Evolutionary conservation across 2,797 vertebrate species (phyloP), one percentile per base, ranked within the genome.

Genomic region (Gallirallus australis): DNA sequence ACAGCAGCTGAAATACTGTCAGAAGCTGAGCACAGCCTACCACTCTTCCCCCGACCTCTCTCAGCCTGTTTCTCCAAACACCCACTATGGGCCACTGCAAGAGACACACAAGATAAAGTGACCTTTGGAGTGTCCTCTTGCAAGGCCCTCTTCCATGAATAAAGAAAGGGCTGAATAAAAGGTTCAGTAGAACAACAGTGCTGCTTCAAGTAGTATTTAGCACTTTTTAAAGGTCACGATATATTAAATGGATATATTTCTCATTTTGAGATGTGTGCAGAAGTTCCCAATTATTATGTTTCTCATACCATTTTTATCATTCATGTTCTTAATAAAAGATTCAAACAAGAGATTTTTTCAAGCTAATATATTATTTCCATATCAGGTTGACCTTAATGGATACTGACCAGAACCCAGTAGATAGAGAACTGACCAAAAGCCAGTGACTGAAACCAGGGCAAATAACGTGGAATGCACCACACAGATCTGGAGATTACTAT

Each of bases 201-300:
- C 76, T 76, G 47, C 47, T 70, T 75, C 59, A 69, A 93, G 56
- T 52, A 52, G 12, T 18, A 82, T 72, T 81, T 83, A 78, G 28
- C 53, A 68, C 59, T 88, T 71, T 48, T 52, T 59, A 93, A 95
- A 96, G 87, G 85, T 85, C 73, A 79, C 2, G 0, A 33, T 75
- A 68, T 47, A 52, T 63, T 69, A 92, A 89, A 69, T 16, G 4
- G 16, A 30, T 39, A 3, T 39, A 59, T 76, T 89, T 83, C 33
- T 85, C 28, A 59, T 76, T 78, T 80, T 37, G 37, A 83, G 82
- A 23, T 3, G 25, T 12, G 15, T 23, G 64, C 42, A 42, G 17
- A 66, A 75, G 54, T 37, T 79, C 35, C n/a, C 72, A 65, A 35
- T 59, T 75, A 73, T 64, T 17, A 57, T 25, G 27, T 68, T 65